These are phyloP conservation scores for Tiaroga cobitis DNA, from an alignment of 2,797 vertebrate species.

Conservation along the genomic window DNA sequence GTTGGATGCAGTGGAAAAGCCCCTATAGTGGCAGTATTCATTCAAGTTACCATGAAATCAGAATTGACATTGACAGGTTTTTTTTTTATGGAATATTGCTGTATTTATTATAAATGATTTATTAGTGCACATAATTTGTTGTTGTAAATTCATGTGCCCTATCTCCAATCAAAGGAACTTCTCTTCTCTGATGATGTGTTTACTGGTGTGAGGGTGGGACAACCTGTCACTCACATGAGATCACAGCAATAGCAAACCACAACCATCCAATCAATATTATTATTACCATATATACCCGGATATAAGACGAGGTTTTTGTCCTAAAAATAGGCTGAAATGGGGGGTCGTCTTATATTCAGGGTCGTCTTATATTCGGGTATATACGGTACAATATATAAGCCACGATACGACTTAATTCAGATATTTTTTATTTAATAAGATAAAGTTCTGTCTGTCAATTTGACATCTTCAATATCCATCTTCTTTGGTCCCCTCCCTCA, in stretches of 20 bases:
- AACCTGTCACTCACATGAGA: background rate
- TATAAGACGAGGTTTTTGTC: too few relatives aligned
- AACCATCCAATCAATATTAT: background rate
- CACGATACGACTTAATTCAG: too few relatives aligned
- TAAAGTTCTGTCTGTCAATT: too few relatives aligned
- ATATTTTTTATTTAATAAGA: too few relatives aligned
- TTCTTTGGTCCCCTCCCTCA: too few relatives aligned
- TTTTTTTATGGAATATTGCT: background rate
- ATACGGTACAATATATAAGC: background rate
- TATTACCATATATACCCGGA: too few relatives aligned
- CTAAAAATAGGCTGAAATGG: too few relatives aligned
- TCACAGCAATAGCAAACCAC: background rate
- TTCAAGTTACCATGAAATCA: background rate
- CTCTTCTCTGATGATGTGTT: background rate
- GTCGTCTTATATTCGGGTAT: too few relatives aligned
- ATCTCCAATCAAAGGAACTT: background rate
- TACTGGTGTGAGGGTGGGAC: background rate
- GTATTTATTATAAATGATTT: background rate
- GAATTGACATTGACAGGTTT: background rate
- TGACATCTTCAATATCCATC: too few relatives aligned
- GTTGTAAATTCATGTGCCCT: background rate
- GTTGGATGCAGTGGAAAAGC: too few relatives aligned
- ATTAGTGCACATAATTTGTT: background rate
- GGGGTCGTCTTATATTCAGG: too few relatives aligned
- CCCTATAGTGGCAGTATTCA: background rate